Percentiles rank a stretch among this genome's conserved stretches.
Evolutionary conservation across 2,113 vertebrate genomes (phyloP).

Genomic region (Aviceda subcristata): DNA sequence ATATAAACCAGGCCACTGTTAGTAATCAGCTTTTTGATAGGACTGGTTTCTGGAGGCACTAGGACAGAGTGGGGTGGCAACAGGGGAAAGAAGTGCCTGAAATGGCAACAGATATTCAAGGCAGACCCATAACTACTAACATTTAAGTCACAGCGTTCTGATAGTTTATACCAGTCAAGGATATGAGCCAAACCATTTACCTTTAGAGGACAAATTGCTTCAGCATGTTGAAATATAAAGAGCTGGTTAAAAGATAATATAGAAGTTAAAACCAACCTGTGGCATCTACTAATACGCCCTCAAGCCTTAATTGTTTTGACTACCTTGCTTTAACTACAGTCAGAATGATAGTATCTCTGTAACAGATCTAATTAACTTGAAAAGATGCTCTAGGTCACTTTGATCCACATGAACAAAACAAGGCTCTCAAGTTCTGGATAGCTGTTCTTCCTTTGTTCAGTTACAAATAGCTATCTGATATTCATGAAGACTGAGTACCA

Average conservation of each 20-base stretch:
- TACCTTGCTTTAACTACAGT: background rate
- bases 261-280: background rate
- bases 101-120: background rate
- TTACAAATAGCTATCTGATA: background rate
- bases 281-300: background rate
- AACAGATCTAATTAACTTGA: background rate
- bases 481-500: background rate
- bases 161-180: background rate
- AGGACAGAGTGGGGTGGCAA: background rate
- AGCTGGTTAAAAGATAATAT: background rate
- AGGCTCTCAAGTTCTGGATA: background rate
- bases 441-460: background rate
- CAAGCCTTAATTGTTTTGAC: background rate
- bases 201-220: background rate
- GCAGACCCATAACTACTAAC: background rate
- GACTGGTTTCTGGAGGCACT: background rate
- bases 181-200: background rate
- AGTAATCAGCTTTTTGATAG: background rate
- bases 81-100: background rate
- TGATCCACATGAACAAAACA: background rate
- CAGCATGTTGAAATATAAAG: background rate
- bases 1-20: background rate
- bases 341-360: background rate
- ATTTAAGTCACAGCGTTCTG: background rate
- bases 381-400: background rate